Evolutionary conservation across 23 tunicate genomes (phyloP).

Genomic region (Trididemnum clinides): DNA sequence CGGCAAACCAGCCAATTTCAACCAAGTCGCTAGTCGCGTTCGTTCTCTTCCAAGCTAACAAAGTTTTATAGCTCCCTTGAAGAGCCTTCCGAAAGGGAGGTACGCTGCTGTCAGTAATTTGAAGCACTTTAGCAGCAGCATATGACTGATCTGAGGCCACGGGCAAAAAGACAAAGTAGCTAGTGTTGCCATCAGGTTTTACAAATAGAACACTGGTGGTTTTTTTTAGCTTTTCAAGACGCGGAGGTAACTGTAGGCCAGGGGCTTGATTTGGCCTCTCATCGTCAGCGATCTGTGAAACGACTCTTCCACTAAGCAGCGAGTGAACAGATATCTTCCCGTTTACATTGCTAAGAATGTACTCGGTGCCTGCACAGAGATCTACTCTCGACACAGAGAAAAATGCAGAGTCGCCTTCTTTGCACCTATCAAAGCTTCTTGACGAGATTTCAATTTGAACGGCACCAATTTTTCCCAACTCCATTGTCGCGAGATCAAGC

Average conservation of each 20-base stretch:
- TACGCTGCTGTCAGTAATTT: constrained; percentile 3
- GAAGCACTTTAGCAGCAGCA: neutral
- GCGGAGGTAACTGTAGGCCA: constrained; percentile 13
- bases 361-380: constrained; percentile 43
- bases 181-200: constrained; percentile 50
- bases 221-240: constrained; percentile 2
- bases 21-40: neutral
- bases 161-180: constrained; percentile 13
- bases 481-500: constrained; percentile 41
- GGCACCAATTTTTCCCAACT: constrained; percentile 42
- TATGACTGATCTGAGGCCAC: neutral
- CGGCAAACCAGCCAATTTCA: constrained; percentile 24
- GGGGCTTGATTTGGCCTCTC: neutral
- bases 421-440: constrained; percentile 29
- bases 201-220: constrained; percentile 18
- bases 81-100: neutral
- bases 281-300: constrained; percentile 4
- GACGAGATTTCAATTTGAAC: constrained; percentile 31
- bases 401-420: neutral
- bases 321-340: constrained; percentile 55
- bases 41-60: neutral
- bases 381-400: constrained; percentile 57
- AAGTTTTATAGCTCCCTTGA: constrained; percentile 8
- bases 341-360: constrained; percentile 48
- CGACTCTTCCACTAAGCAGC: constrained; percentile 50